Evolutionary conservation across 2,888 invertebrate genomes (phyloP).

Genomic region (Agrochola litura): DNA sequence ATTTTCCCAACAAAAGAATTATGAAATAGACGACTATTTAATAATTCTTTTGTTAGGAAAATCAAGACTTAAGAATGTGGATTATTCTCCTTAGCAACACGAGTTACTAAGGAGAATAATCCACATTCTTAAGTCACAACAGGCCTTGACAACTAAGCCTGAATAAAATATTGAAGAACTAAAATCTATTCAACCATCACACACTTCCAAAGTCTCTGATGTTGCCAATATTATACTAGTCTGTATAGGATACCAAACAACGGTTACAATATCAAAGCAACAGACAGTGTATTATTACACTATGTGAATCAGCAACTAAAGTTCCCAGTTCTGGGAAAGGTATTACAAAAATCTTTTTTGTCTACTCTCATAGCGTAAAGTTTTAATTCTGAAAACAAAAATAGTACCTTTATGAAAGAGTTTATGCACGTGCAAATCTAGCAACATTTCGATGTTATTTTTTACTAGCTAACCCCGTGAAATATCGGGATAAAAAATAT

Average conservation of each 20-base stretch:
- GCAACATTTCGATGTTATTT: not conserved
- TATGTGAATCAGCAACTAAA: not conserved
- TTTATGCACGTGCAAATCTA: not conserved
- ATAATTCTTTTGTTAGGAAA: too few relatives aligned
- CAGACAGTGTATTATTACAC: not conserved
- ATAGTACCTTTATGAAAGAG: not conserved
- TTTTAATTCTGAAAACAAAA: not conserved
- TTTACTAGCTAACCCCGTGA: not conserved
- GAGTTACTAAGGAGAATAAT: not conserved
- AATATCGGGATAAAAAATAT: too few relatives aligned
- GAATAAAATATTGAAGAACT: constrained; percentile 5
- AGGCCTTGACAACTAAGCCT: constrained; percentile 12
- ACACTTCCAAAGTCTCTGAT: constrained; percentile 19
- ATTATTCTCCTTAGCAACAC: too few relatives aligned
- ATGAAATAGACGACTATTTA: not conserved
- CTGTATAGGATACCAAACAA: constrained; percentile 21
- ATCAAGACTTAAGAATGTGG: too few relatives aligned
- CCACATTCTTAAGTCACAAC: not conserved
- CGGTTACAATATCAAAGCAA: constrained; percentile 11
- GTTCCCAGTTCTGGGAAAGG: not conserved
- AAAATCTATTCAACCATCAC: constrained; percentile 4
- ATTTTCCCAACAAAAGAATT: constrained; percentile 6
- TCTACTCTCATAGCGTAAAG: not conserved
- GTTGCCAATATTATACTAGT: constrained; percentile 24
- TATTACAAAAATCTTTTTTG: not conserved